phyloP scores from a whole-genome alignment of 2,888 invertebrate genomes.

The Mythimna vitellina region DNA sequence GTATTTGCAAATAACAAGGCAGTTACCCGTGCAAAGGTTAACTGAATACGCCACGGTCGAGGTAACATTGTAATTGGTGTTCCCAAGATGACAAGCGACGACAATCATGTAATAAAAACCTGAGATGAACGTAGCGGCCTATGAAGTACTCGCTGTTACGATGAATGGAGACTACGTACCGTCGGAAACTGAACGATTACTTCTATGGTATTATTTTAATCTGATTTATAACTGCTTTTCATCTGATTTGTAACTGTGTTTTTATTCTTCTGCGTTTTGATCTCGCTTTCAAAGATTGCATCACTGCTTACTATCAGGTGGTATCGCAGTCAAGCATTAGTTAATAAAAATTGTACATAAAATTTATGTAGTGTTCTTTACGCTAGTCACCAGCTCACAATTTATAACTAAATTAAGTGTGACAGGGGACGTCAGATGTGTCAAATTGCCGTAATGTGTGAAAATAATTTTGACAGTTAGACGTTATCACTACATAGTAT shows the following conservation, averaged over 20 bases:
- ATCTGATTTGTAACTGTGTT: neutral
- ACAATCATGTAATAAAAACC: slow-evolving; percentile 82
- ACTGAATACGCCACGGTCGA: slow-evolving; percentile 71
- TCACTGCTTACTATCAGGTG: no score
- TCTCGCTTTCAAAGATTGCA: no score
- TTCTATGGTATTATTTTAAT: neutral
- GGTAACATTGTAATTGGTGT: slow-evolving; percentile 77
- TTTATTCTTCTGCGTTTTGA: neutral
- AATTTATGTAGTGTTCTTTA: neutral
- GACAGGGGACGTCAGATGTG: neutral
- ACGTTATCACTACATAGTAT: no score
- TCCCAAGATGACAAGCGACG: slow-evolving; percentile 72
- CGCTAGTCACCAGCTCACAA: neutral
- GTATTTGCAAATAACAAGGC: slow-evolving; percentile 53
- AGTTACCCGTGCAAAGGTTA: slow-evolving; percentile 64
- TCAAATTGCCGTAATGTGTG: slow-evolving; percentile 4
- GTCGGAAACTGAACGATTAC: slow-evolving; percentile 10
- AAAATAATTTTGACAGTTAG: slow-evolving; percentile 10
- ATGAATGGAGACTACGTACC: slow-evolving; percentile 42
- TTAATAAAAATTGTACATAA: neutral
- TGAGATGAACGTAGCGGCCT: slow-evolving; percentile 57
- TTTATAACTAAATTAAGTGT: slow-evolving; percentile 17
- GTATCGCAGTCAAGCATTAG: no score
- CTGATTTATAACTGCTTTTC: neutral
- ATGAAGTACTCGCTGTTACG: slow-evolving; percentile 45